Base-by-base conservation (phyloP, 2,797 vertebrate species). In the Dendrocincla fuliginosa region DNA sequence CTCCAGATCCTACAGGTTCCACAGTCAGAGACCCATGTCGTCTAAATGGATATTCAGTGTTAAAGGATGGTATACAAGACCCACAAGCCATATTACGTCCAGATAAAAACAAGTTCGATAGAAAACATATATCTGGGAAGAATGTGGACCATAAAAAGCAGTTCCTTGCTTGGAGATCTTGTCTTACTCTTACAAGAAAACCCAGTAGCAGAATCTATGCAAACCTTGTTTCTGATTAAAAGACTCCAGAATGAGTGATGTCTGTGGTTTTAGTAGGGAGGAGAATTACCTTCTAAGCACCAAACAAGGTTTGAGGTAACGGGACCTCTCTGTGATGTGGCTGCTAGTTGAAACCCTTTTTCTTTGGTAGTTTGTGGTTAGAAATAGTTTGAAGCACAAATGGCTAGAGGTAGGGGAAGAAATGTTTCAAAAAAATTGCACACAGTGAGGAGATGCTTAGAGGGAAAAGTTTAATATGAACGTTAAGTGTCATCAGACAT, bases 241-340 rank as follows among this genome's bases (percentile, higher is more conserved):
- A 57, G 27, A 39, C 55, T 90, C 47, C 50, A 65, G 37, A 44
- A 90, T 82, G 68, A 95, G 53, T 69, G 65, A 95, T 65, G 11
- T 50, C 59, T 96, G 95, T 86, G 97, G 97, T 97, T 96, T 96
- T 53, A 85, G 33, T 4, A 89, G 44, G 47, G 63, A 46, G 81
- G 32, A 92, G 86, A 91, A 94, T 89, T 82, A 86, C 78, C 87
- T 96, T 96, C 57, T 30, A 80, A 93, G 69, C 53, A 86, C 53
- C 41, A 52, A 80, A 65, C 16, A 94, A 83, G 96, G 96, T 97
- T 97, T 98, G 97, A 97, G 98, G 97, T 97, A 79, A 96, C 2
- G 67, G 85, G 93, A 98, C 69, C 89, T 97, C 97, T 96, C 91
- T 98, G 91, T 98, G 97, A 98, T 98, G 98, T 98, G 98, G 98